Evolutionary conservation across 1,140 invertebrate genomes (phyloP), one percentile per base, ranked within the genome.

Genomic region (Trinorchestia longiramus): DNA sequence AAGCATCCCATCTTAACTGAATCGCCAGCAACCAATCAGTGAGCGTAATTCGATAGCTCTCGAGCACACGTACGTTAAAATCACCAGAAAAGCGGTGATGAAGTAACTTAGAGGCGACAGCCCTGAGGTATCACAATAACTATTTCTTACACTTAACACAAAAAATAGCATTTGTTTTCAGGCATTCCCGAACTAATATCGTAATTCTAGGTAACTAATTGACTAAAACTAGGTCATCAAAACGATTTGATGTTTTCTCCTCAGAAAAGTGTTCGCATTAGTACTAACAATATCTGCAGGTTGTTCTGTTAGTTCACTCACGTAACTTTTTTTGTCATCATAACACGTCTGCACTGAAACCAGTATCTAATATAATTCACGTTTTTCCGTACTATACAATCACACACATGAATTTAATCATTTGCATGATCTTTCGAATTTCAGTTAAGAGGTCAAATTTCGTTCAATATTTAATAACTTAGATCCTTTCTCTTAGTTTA

Each of bases 71-170:
- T 77, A 77, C 62, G 47, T 53, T 77, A 1, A 8, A 19, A 36
- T 36, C 62, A 77, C 62, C 62, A 36, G 62, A 77, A 77, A 77
- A 77, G 15, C 15, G 62, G 62, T 77, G 62, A 77, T 23, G 36
- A 41, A 90, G 88, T 90, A 90, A 90, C 88, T 90, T 90, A 90
- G 41, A 90, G 88, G 88, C 88, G 88, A 90, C 4, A 90, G 88
- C 88, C 88, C 43, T 90, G 88, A 90, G 88, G 88, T 90, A 90
- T 90, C 88, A 90, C 88, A 90, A 90, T 90, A 19, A 90, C 88
- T 90, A 90, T 42, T 90, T 90, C n/a, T 90, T 90, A 41, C 87
- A 90, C 88, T 90, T 90, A 19, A 42, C 88, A 90, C 88, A 42
- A 42, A 90, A 90, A 90, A 90, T 90, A 90, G 43, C 17, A 77